phyloP scores from a whole-genome alignment of 2,113 vertebrate genomes.

The Conger conger region DNA sequence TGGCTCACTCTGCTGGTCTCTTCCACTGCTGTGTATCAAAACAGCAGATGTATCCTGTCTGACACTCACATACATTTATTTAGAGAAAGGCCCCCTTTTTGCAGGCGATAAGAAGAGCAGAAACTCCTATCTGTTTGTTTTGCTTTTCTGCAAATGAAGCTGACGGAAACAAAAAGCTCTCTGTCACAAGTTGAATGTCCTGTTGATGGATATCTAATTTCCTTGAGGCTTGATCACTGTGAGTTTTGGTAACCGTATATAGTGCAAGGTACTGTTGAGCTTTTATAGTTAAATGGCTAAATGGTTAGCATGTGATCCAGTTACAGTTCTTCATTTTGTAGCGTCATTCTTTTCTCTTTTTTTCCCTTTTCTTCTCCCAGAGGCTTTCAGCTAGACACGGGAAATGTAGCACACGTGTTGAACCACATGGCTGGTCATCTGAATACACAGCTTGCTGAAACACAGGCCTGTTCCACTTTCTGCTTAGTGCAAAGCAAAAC shows the following conservation, averaged over 20 bases:
- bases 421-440: too few species aligned
- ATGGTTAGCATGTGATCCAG: background rate
- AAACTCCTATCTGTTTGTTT: background rate
- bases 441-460: background rate
- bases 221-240: background rate
- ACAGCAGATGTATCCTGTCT: conserved; percentile 33
- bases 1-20: background rate
- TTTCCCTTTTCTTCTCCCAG: background rate
- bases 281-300: background rate
- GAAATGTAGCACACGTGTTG: background rate
- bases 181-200: background rate
- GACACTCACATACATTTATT: background rate
- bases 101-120: background rate
- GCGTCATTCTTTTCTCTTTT: background rate
- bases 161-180: background rate
- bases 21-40: conserved; percentile 3
- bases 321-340: background rate
- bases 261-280: background rate
- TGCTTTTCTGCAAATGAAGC: background rate
- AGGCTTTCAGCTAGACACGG: background rate
- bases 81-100: background rate
- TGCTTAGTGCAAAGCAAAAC: background rate
- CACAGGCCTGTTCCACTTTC: background rate
- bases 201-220: background rate
- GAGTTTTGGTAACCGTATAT: background rate